phyloP scores from a whole-genome alignment of 1,140 invertebrate species.

The Drosophila pseudoobscura region DNA sequence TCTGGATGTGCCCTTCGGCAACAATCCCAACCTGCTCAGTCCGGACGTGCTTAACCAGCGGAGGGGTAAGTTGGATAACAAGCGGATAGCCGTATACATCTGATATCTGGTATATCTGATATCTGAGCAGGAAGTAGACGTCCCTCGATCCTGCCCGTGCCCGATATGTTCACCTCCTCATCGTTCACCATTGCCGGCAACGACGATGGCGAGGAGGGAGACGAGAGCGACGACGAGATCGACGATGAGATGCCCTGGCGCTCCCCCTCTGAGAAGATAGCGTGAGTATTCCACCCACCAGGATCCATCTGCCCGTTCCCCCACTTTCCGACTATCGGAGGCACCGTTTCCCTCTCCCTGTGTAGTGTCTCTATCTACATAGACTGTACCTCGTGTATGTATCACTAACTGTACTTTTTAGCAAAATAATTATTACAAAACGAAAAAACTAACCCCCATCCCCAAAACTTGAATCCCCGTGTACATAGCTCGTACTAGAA shows the following conservation, averaged over 20 bases:
- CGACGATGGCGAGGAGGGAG: constrained; percentile 88
- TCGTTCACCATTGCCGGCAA: constrained; percentile 89
- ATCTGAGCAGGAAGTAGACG: constrained; percentile 88
- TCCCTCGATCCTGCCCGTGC: constrained; percentile 93
- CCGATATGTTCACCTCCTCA: constrained; percentile 93
- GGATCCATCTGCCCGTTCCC: not conserved
- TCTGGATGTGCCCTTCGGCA: constrained; percentile 89
- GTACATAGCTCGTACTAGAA: constrained; percentile 21
- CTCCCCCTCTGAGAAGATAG: constrained; percentile 94
- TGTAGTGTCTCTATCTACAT: constrained; percentile 48
- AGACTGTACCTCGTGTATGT: constrained; percentile 38
- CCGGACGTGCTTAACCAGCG: constrained; percentile 90
- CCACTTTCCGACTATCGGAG: constrained; percentile 29
- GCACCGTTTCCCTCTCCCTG: constrained; percentile 39
- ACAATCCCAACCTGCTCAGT: constrained; percentile 92
- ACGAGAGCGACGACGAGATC: constrained; percentile 94
- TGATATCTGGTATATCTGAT: not conserved
- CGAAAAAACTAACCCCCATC: not conserved
- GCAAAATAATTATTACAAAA: not conserved
- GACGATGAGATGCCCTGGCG: constrained; percentile 95
- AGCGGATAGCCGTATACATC: not conserved
- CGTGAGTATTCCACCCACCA: constrained; percentile 86
- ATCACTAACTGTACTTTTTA: constrained; percentile 42
- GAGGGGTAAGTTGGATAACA: constrained; percentile 85
- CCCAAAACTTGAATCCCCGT: constrained; percentile 15